These are phyloP conservation scores for Esox lucius DNA, from an alignment of 2,797 vertebrate species.

Conservation along the genomic window DNA sequence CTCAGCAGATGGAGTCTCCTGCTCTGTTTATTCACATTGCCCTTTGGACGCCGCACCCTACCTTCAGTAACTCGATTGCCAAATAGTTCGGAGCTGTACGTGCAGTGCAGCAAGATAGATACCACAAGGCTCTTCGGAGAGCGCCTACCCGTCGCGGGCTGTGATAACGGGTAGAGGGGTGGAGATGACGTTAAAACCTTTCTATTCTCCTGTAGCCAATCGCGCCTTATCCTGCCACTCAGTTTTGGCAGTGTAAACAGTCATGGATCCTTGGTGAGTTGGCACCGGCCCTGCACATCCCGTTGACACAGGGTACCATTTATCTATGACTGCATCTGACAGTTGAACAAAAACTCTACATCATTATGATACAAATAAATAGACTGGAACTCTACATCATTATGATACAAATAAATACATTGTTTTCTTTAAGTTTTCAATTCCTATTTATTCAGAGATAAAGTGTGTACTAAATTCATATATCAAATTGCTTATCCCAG, in stretches of 20 bases:
- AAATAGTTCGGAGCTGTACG: constrained; percentile 38
- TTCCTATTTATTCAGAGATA: not conserved
- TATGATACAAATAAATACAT: too few species aligned
- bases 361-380: not conserved
- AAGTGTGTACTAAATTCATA: not conserved
- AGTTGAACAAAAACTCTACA: not conserved
- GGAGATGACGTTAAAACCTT: constrained; percentile 23
- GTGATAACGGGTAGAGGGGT: constrained; percentile 35
- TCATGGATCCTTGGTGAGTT: not conserved
- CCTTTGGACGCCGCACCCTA: constrained; percentile 59
- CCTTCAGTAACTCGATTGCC: constrained; percentile 37
- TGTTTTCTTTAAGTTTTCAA: not conserved
- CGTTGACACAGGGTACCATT: not conserved
- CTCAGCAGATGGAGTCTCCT: constrained; percentile 29
- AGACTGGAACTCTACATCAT: too few species aligned
- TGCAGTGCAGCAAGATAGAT: constrained; percentile 18
- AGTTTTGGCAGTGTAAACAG: constrained; percentile 43
- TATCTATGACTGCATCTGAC: not conserved
- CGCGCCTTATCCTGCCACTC: constrained; percentile 35
- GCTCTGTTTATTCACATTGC: constrained; percentile 46
- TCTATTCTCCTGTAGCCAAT: constrained; percentile 30
- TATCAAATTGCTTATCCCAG: not conserved
- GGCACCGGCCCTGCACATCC: not conserved
- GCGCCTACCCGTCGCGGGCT: constrained; percentile 19
- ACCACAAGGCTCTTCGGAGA: constrained; percentile 13